phyloP scores from a whole-genome alignment of 1,140 invertebrate genomes.

The Drosophila persimilis region DNA sequence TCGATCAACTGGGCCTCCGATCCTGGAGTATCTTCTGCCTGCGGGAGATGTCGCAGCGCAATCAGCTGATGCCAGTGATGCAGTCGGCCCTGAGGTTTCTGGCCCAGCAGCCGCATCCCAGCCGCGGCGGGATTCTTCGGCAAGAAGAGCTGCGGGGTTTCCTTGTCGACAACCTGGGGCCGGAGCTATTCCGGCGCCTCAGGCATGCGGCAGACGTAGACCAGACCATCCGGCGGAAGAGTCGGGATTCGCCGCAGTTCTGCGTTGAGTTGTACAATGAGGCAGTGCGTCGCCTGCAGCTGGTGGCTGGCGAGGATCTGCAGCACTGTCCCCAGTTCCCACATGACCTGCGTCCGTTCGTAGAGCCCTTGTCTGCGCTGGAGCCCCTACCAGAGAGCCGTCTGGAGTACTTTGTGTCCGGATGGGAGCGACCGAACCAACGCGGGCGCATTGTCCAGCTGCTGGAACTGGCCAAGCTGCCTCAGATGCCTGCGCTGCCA shows the following conservation, averaged over 20 bases:
- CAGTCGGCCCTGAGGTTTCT: conserved; percentile 52
- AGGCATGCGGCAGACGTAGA: conserved; percentile 84
- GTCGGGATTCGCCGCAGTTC: conserved; percentile 84
- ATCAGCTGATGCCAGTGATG: conserved; percentile 39
- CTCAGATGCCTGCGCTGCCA: conserved; percentile 22
- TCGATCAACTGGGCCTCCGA: conserved; percentile 29
- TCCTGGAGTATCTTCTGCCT: conserved; percentile 20
- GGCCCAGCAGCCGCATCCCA: conserved; percentile 25
- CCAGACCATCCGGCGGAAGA: conserved; percentile 76
- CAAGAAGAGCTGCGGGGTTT: conserved; percentile 47
- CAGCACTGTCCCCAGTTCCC: conserved; percentile 84
- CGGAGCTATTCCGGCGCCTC: conserved; percentile 87
- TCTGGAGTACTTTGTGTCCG: conserved; percentile 85
- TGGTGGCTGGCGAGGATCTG: conserved; percentile 85
- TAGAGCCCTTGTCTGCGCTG: conserved; percentile 64
- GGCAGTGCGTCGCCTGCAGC: conserved; percentile 85
- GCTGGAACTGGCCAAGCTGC: conserved; percentile 56
- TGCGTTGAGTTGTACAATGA: conserved; percentile 87
- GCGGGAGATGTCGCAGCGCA: conserved; percentile 2
- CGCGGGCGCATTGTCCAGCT: conserved; percentile 32
- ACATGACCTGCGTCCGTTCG: conserved; percentile 83
- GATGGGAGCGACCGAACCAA: conserved; percentile 82
- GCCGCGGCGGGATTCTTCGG: conserved; percentile 5
- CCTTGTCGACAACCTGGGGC: conserved; percentile 44
- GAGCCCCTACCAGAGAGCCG: conserved; percentile 80